These are phyloP conservation scores for Poecilia latipinna DNA, from an alignment of 2,113 vertebrate species.

Conservation along the genomic window DNA sequence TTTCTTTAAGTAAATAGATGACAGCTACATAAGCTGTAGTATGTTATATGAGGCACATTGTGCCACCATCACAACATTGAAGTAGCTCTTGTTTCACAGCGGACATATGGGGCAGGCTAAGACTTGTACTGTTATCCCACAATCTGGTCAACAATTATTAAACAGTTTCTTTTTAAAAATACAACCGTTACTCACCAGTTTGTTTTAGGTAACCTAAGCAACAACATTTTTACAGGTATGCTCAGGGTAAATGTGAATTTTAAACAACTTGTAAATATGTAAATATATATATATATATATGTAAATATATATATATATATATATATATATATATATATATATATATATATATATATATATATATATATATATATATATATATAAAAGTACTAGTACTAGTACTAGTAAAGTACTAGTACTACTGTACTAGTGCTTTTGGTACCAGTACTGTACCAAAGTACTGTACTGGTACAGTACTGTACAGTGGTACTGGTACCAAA, in stretches of 20 bases:
- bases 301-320: too few relatives aligned
- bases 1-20: conserved; percentile 34
- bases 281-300: too few relatives aligned
- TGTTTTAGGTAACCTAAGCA: neutral
- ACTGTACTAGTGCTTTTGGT: too few relatives aligned
- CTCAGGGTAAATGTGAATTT: conserved; percentile 4
- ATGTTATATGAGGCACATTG: conserved; percentile 29
- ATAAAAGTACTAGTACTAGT: too few relatives aligned
- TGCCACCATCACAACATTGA: conserved; percentile 48
- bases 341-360: too few relatives aligned
- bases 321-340: too few relatives aligned
- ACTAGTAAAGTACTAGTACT: too few relatives aligned
- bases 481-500: too few relatives aligned
- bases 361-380: too few relatives aligned
- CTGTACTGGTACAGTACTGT: too few relatives aligned
- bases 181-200: neutral
- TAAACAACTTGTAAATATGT: neutral
- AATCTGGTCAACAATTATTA: conserved; percentile 38
- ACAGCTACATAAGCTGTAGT: conserved; percentile 14
- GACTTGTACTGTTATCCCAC: conserved; percentile 64
- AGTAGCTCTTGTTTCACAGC: conserved; percentile 60
- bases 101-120: conserved; percentile 57
- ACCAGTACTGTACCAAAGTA: too few relatives aligned
- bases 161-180: conserved; percentile 32
- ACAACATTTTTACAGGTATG: conserved; percentile 8